These are phyloP conservation scores for Campaea margaritaria DNA, from an alignment of 2,888 invertebrate species.

Conservation along the genomic window DNA sequence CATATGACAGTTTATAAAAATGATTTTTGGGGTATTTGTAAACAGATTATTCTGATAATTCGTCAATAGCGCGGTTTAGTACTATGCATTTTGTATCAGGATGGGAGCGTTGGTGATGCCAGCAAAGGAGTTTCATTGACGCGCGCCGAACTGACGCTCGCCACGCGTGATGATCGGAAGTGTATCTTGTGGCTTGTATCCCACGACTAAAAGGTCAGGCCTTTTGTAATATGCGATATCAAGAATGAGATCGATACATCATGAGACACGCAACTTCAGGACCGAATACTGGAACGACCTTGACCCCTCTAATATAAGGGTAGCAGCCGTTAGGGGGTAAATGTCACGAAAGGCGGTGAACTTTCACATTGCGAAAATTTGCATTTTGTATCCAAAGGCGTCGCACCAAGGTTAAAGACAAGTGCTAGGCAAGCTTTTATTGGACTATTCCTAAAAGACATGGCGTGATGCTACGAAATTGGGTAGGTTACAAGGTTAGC, in stretches of 20 bases:
- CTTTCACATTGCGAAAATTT: slow-evolving; percentile 2
- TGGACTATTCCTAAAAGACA: no score
- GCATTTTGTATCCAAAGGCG: slow-evolving; percentile 1
- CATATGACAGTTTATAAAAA: no score
- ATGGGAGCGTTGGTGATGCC: not conserved
- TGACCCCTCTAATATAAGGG: slow-evolving; percentile 28
- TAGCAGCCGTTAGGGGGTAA: slow-evolving; percentile 27
- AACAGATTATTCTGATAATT: no score
- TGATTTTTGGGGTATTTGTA: no score
- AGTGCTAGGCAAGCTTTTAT: no score
- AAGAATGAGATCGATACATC: slow-evolving; percentile 40
- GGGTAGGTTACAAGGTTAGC: no score
- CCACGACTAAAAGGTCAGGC: slow-evolving; percentile 26
- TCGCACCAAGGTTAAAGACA: not conserved
- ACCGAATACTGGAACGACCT: slow-evolving; percentile 34
- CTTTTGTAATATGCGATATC: slow-evolving; percentile 21
- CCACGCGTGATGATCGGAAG: no score
- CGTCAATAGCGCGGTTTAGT: no score
- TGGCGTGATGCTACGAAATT: no score
- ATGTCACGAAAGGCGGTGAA: slow-evolving; percentile 21
- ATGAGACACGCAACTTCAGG: slow-evolving; percentile 44
- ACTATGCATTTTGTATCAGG: no score
- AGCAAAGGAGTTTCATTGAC: no score
- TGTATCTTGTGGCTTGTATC: not conserved
- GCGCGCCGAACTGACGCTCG: no score